A percentile compares a stretch with the other conserved stretches of the same genome.
These are phyloP conservation scores for Poecile atricapillus DNA, from an alignment of 2,113 vertebrate genomes.

Conservation along the genomic window DNA sequence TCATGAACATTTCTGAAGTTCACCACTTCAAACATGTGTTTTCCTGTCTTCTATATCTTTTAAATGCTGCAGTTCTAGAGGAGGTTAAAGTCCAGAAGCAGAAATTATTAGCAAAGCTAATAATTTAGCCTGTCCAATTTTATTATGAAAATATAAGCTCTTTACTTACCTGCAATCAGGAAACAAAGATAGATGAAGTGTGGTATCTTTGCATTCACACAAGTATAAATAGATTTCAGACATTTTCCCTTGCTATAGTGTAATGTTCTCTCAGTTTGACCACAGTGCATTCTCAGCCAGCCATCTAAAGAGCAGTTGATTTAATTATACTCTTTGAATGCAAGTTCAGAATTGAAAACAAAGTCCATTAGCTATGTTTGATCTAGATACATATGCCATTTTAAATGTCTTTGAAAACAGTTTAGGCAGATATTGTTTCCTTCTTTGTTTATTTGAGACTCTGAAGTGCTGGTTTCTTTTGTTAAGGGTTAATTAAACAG, in stretches of 20 bases:
- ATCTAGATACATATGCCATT: background rate
- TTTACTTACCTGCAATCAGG: background rate
- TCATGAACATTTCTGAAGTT: background rate
- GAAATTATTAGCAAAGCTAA: background rate
- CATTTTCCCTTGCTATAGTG: background rate
- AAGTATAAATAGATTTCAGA: background rate
- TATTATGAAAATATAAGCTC: background rate
- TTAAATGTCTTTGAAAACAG: background rate
- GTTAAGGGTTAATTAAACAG: constrained; percentile 40
- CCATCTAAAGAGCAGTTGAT: background rate
- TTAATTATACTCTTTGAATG: background rate
- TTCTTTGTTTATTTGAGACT: background rate
- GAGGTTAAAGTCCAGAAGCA: background rate
- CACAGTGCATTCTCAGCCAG: background rate
- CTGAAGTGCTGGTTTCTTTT: background rate
- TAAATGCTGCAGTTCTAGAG: background rate
- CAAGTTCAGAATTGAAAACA: background rate
- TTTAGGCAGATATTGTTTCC: background rate
- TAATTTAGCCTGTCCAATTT: background rate
- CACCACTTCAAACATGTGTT: background rate
- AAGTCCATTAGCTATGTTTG: background rate
- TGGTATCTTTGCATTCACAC: background rate
- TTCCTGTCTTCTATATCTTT: background rate
- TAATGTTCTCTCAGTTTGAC: background rate
- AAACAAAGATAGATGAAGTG: background rate